These are phyloP conservation scores for Atherinomorus stipes DNA, from an alignment of 2,113 vertebrate genomes.

Conservation along the genomic window DNA sequence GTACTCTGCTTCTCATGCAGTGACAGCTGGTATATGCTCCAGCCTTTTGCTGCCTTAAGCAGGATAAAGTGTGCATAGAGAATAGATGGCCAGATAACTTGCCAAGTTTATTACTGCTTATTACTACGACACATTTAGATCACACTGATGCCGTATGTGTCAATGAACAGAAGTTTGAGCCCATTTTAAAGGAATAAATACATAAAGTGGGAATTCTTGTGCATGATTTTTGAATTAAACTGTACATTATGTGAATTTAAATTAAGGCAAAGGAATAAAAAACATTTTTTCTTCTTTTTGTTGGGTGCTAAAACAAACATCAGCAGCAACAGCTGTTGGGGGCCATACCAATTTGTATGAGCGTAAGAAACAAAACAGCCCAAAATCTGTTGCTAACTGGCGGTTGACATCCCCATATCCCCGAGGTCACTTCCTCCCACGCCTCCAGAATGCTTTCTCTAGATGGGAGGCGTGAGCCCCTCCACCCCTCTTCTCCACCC, in stretches of 20 bases:
- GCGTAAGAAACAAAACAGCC: conserved; percentile 54
- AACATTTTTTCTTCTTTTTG: neutral
- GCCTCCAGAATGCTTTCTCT: conserved; percentile 41
- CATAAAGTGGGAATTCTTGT: neutral
- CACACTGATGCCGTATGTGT: neutral
- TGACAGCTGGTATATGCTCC: neutral
- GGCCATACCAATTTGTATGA: conserved; percentile 40
- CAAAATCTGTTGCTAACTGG: conserved; percentile 53
- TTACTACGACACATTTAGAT: neutral
- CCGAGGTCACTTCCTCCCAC: conserved; percentile 57
- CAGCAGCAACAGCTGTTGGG: conserved; percentile 47
- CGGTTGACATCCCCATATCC: conserved; percentile 56
- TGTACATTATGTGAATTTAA: neutral
- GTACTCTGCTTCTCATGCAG: neutral
- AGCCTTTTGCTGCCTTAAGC: neutral
- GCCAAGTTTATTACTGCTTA: neutral
- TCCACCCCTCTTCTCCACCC: conserved; percentile 1
- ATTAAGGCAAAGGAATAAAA: neutral
- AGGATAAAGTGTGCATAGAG: neutral
- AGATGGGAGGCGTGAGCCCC: conserved; percentile 2
- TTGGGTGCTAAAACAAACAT: neutral
- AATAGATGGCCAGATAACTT: neutral
- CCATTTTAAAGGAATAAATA: neutral
- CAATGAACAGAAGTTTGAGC: neutral
- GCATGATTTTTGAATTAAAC: neutral